Percentiles rank a stretch among this genome's conserved stretches.
phyloP scores from a whole-genome alignment of 1,140 invertebrate species.

The Rhyzopertha dominica region DNA sequence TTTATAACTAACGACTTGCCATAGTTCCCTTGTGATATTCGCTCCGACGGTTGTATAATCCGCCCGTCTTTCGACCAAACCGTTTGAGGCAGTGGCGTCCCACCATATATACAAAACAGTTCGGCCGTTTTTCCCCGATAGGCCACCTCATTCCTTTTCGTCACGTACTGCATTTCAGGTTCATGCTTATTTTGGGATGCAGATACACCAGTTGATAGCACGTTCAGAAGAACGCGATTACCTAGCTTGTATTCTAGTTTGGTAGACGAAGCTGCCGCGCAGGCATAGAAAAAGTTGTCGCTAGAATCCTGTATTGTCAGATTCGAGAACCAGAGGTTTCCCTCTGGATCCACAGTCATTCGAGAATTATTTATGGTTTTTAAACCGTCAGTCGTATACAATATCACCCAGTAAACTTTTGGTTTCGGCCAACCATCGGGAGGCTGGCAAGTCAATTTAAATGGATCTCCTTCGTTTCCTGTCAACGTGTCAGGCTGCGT shows the following conservation, averaged over 20 bases:
- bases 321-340: conserved; percentile 91
- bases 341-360: conserved; percentile 91
- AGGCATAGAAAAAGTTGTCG: conserved; percentile 80
- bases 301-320: conserved; percentile 80
- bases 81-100: conserved; percentile 78
- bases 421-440: conserved; percentile 94
- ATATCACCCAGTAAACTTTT: conserved; percentile 88
- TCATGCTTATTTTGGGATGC: conserved; percentile 69
- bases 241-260: conserved; percentile 89
- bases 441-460: conserved; percentile 80
- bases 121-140: conserved; percentile 74
- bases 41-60: conserved; percentile 61
- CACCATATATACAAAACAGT: conserved; percentile 85
- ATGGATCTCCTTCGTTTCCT: conserved; percentile 82
- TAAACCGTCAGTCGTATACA: conserved; percentile 70
- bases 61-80: conserved; percentile 80
- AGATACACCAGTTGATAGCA: conserved; percentile 69
- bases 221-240: conserved; percentile 73
- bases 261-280: conserved; percentile 80
- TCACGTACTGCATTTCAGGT: conserved; percentile 76
- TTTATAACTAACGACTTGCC: conserved; percentile 88
- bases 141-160: conserved; percentile 79
- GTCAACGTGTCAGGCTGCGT: conserved; percentile 53
- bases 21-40: conserved; percentile 80
- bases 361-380: conserved; percentile 87